phyloP scores from a whole-genome alignment of 2,888 invertebrate genomes.

The Protophormia terraenovae region DNA sequence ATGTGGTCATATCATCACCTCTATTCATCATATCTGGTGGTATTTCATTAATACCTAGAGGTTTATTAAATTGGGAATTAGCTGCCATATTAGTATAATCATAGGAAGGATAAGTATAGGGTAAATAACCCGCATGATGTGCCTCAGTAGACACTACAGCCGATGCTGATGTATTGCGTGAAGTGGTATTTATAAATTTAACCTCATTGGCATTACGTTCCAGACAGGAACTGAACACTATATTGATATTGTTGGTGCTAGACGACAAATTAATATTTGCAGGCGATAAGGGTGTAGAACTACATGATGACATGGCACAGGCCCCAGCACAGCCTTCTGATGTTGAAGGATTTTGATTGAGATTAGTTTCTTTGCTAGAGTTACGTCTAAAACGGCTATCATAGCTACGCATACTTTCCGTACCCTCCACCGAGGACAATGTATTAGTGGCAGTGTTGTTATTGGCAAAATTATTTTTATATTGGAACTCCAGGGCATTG shows the following conservation, averaged over 20 bases:
- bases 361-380: conserved; percentile 80
- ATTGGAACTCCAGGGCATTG: conserved; percentile 80
- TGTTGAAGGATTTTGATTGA: conserved; percentile 76
- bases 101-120: conserved; percentile 79
- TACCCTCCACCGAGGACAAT: conserved; percentile 70
- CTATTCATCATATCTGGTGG: conserved; percentile 71
- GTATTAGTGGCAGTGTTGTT: conserved; percentile 70
- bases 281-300: conserved; percentile 74
- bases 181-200: conserved; percentile 80
- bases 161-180: conserved; percentile 68
- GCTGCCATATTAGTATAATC: conserved; percentile 81
- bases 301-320: conserved; percentile 59
- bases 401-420: conserved; percentile 71
- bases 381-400: conserved; percentile 73
- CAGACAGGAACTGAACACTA: conserved; percentile 77
- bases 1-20: conserved; percentile 67
- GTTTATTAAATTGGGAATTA: conserved; percentile 80
- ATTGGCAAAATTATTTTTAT: conserved; percentile 80
- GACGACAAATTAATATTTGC: conserved; percentile 80
- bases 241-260: conserved; percentile 81
- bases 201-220: conserved; percentile 80
- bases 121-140: conserved; percentile 77
- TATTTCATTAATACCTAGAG: conserved; percentile 78
- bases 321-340: conserved; percentile 58
- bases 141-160: conserved; percentile 77